phyloP scores from a whole-genome alignment of 2,113 vertebrate genomes.

The Solea senegalensis region DNA sequence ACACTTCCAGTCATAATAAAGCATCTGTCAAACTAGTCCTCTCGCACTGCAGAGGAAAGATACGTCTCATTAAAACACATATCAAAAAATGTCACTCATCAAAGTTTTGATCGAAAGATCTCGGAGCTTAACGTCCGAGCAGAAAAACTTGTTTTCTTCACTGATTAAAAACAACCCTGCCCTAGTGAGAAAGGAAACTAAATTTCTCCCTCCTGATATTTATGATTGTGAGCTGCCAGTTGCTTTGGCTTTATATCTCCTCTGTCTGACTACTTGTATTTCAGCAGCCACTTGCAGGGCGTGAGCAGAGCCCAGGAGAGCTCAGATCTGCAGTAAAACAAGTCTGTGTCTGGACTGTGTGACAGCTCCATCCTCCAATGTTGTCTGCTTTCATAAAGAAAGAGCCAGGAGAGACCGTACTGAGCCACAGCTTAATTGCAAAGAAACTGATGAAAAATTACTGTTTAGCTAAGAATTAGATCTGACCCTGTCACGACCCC shows the following conservation, averaged over 20 bases:
- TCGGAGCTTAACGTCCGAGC: slow-evolving; percentile 33
- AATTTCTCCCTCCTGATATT: slow-evolving; percentile 63
- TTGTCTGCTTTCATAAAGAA: slow-evolving; percentile 3
- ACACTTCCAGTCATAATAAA: slow-evolving; percentile 68
- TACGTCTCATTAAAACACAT: slow-evolving; percentile 41
- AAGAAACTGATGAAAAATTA: slow-evolving; percentile 46
- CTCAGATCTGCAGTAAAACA: slow-evolving; percentile 60
- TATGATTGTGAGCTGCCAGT: slow-evolving; percentile 68
- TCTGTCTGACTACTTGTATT: slow-evolving; percentile 48
- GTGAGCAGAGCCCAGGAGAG: slow-evolving; percentile 43
- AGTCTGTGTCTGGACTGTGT: slow-evolving; percentile 32
- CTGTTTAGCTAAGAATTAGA: slow-evolving; percentile 30
- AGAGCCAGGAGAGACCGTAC: slow-evolving; percentile 10
- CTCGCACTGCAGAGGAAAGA: slow-evolving; percentile 22
- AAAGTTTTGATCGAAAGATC: slow-evolving; percentile 29
- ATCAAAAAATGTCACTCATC: slow-evolving; percentile 26
- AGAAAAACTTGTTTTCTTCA: slow-evolving; percentile 39
- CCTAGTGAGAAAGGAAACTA: slow-evolving; percentile 64
- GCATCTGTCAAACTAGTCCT: slow-evolving; percentile 52
- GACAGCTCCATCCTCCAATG: slow-evolving; percentile 37
- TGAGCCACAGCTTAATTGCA: slow-evolving; percentile 19
- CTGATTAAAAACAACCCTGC: slow-evolving; percentile 42
- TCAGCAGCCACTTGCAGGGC: slow-evolving; percentile 31
- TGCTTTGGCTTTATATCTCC: slow-evolving; percentile 61
- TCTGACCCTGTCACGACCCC: slow-evolving; percentile 29